phyloP scores from a whole-genome alignment of 2,113 vertebrate species.

The Bufo bufo region DNA sequence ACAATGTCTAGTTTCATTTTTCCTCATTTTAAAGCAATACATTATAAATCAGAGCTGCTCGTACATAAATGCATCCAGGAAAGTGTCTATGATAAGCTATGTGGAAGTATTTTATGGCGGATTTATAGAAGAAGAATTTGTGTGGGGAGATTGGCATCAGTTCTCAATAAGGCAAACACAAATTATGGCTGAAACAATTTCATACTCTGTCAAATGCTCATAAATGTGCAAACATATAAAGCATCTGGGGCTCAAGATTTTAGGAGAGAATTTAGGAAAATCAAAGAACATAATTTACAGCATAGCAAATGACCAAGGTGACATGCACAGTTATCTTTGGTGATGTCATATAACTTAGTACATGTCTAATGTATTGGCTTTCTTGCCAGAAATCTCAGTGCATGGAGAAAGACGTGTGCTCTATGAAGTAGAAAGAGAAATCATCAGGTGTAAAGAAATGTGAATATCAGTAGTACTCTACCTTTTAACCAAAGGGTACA shows the following conservation, averaged over 20 bases:
- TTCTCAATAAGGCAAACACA: background rate
- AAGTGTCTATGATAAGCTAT: background rate
- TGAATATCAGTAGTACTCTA: too few relatives aligned
- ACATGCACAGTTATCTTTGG: background rate
- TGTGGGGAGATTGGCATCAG: background rate
- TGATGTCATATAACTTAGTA: background rate
- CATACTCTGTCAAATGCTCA: conserved; percentile 16
- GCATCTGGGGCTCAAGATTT: background rate
- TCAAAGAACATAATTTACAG: background rate
- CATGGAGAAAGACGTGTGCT: background rate
- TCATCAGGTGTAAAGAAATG: too few relatives aligned
- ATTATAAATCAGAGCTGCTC: conserved; percentile 1
- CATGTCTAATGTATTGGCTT: background rate
- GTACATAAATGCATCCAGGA: background rate
- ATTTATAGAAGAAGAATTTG: background rate
- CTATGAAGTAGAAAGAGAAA: too few relatives aligned
- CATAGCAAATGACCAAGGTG: conserved; percentile 2
- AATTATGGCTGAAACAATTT: conserved; percentile 14
- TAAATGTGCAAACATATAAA: conserved; percentile 14
- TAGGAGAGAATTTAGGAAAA: background rate
- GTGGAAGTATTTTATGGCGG: background rate
- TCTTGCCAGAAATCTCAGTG: background rate
- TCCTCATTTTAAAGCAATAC: conserved; percentile 11
- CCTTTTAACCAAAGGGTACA: too few relatives aligned
- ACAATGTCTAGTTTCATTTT: background rate